Conservation (phyloP, 2,113 vertebrate species). For the Cyanocitta stelleri region DNA sequence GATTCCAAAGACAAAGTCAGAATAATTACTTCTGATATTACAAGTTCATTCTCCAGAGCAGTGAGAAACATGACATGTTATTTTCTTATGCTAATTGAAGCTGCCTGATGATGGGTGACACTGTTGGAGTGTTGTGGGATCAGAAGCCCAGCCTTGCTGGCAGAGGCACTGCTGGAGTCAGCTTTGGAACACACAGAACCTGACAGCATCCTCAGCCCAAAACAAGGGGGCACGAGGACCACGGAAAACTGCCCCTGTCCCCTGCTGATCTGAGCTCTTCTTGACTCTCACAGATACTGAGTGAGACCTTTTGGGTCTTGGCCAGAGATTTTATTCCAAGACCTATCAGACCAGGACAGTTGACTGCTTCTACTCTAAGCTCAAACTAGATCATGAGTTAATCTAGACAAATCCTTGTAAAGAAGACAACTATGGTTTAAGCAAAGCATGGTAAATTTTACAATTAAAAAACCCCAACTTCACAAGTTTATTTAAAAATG, state of each 20-base stretch:
- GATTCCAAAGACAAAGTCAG: background rate
- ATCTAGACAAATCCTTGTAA: background rate
- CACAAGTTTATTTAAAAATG: background rate
- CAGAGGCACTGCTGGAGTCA: background rate
- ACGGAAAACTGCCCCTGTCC: background rate
- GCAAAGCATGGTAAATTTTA: background rate
- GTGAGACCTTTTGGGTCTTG: background rate
- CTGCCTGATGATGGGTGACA: background rate
- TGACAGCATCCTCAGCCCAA: background rate
- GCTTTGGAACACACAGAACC: background rate
- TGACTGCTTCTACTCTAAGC: background rate
- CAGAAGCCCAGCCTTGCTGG: background rate
- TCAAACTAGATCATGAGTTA: background rate
- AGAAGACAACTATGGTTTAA: background rate
- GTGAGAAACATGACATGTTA: background rate
- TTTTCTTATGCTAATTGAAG: background rate
- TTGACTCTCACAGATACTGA: background rate
- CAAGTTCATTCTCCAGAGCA: background rate
- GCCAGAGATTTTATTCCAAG: background rate
- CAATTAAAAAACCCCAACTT: fast-evolving
- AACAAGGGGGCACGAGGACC: background rate
- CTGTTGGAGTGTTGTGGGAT: fast-evolving
- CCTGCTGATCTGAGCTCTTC: background rate
- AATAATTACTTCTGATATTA: background rate
- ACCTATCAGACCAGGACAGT: background rate